These are phyloP conservation scores for Ashinkailepas kermadecensis DNA, from an alignment of 2,888 invertebrate species.

Conservation along the genomic window DNA sequence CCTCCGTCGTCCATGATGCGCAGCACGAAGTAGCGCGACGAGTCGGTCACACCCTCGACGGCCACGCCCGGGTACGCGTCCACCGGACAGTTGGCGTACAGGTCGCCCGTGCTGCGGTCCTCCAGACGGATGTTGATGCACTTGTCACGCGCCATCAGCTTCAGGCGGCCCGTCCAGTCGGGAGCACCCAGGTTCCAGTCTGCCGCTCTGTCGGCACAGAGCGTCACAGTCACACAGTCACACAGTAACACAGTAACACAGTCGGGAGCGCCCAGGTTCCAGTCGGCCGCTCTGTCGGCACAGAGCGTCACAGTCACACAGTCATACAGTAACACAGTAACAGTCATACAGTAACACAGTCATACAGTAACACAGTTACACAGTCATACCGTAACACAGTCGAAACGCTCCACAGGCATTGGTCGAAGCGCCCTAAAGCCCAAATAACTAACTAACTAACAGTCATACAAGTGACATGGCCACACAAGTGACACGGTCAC, in stretches of 20 bases:
- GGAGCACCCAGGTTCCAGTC: conserved; percentile 98
- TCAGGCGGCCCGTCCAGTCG: conserved; percentile 96
- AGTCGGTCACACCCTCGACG: conserved; percentile 92
- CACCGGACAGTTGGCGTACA: conserved; percentile 69
- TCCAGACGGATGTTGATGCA: conserved; percentile 85
- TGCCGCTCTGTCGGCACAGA: conserved; percentile 65
- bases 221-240: neutral
- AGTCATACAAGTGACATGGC: no score
- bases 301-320: conserved; percentile 5
- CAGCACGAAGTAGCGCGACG: conserved; percentile 94
- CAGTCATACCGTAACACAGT: no score
- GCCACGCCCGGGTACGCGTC: conserved; percentile 62
- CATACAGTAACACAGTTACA: no score
- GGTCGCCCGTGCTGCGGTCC: conserved; percentile 83
- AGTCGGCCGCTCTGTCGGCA: conserved; percentile 83
- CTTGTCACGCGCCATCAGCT: conserved; percentile 80
- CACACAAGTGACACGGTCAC: no score
- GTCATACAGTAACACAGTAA: neutral
- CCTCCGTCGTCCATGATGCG: conserved; percentile 91
- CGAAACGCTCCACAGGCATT: no score
- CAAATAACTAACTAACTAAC: no score
- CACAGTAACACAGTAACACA: neutral
- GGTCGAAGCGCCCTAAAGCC: no score
- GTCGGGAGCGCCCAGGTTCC: conserved; percentile 92
- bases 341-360: no score